phyloP scores from a whole-genome alignment of 1,140 invertebrate genomes.

The Diorhabda sublineata region DNA sequence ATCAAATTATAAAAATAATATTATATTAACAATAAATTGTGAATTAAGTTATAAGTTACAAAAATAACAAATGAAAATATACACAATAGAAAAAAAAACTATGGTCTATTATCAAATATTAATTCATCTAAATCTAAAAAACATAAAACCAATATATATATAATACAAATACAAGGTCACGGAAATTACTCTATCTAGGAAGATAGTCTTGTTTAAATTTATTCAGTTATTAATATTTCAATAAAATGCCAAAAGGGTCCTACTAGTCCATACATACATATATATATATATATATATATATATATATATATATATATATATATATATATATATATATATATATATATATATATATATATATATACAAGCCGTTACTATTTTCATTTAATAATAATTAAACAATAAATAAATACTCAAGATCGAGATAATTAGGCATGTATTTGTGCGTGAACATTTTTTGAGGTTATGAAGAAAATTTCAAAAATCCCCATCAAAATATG shows the following conservation, averaged over 20 bases:
- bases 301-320: slow-evolving; percentile 23
- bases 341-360: too few relatives aligned
- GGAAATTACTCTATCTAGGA: slow-evolving; percentile 18
- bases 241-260: slow-evolving; percentile 25
- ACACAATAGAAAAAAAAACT: slow-evolving; percentile 32
- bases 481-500: too few relatives aligned
- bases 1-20: slow-evolving; percentile 10
- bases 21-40: slow-evolving; percentile 14
- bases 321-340: too few relatives aligned
- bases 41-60: slow-evolving; percentile 14
- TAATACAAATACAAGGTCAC: slow-evolving; percentile 34
- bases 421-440: too few relatives aligned
- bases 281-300: slow-evolving; percentile 30
- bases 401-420: slow-evolving; percentile 28
- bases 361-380: too few relatives aligned
- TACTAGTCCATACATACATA: slow-evolving; percentile 23
- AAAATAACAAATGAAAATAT: slow-evolving; percentile 33
- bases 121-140: slow-evolving; percentile 30
- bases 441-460: too few relatives aligned
- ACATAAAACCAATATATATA: slow-evolving; percentile 28
- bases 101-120: slow-evolving; percentile 30
- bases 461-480: too few relatives aligned
- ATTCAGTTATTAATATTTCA: slow-evolving; percentile 10
- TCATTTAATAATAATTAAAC: slow-evolving; percentile 29
- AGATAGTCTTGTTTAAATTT: slow-evolving; percentile 26